These are phyloP conservation scores for Dryococelus australis DNA, from an alignment of 2,888 invertebrate species.

Conservation along the genomic window DNA sequence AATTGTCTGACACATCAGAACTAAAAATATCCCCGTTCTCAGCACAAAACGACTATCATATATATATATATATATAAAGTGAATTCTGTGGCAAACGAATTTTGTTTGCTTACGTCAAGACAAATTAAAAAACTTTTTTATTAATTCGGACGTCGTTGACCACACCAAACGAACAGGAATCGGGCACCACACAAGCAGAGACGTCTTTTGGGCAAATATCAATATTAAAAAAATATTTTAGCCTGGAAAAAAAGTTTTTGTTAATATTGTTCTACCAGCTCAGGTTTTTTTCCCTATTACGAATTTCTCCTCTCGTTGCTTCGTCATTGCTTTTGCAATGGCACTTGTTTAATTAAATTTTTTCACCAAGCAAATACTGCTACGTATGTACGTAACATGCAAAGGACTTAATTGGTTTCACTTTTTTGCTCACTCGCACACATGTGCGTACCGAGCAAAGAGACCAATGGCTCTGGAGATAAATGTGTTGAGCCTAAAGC, in stretches of 20 bases:
- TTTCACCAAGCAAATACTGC: neutral
- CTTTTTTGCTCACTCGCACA: neutral
- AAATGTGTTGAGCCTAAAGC: neutral
- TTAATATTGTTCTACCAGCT: neutral
- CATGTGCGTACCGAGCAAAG: neutral
- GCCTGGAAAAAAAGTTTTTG: neutral
- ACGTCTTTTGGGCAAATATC: neutral
- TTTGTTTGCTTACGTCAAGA: neutral
- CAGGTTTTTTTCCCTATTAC: neutral
- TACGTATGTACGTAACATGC: neutral
- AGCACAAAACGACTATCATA: too few relatives aligned
- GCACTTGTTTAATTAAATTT: conserved; percentile 16
- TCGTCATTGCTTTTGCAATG: conserved; percentile 8
- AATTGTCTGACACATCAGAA: too few relatives aligned
- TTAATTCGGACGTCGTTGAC: neutral
- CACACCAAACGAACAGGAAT: neutral
- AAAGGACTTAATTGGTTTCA: neutral
- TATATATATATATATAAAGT: too few relatives aligned
- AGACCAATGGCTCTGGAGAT: neutral
- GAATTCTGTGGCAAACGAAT: too few relatives aligned
- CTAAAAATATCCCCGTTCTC: too few relatives aligned
- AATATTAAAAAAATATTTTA: neutral
- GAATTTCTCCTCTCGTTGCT: neutral
- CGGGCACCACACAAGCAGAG: neutral
- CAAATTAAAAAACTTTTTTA: neutral